These are phyloP conservation scores for Heliothis peltigera DNA, from an alignment of 2,888 invertebrate genomes.

Conservation along the genomic window DNA sequence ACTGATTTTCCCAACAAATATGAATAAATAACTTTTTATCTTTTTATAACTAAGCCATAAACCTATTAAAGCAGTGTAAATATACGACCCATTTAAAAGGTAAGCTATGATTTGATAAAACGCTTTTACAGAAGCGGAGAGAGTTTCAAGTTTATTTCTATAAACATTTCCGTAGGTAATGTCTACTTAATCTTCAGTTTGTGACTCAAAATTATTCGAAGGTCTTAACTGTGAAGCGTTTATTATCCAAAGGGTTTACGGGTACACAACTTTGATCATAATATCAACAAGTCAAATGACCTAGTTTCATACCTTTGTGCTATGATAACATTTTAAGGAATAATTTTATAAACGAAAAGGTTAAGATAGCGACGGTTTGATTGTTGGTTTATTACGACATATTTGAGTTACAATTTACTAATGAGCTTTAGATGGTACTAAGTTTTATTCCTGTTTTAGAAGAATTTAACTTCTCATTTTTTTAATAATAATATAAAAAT, in stretches of 20 bases:
- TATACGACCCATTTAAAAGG: not conserved
- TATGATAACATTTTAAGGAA: slow-evolving; percentile 24
- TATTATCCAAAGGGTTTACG: slow-evolving; percentile 54
- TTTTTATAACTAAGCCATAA: too few relatives aligned
- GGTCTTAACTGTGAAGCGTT: slow-evolving; percentile 51
- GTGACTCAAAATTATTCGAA: slow-evolving; percentile 58
- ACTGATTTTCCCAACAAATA: too few relatives aligned
- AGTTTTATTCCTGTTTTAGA: too few relatives aligned
- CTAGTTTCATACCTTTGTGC: slow-evolving; percentile 44
- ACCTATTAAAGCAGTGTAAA: not conserved
- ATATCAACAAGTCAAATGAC: slow-evolving; percentile 59
- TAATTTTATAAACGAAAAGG: slow-evolving; percentile 3
- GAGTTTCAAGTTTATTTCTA: slow-evolving; percentile 30
- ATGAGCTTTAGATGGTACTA: too few relatives aligned
- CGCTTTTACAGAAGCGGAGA: not conserved
- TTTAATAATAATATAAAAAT: too few relatives aligned
- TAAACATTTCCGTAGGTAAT: slow-evolving; percentile 53
- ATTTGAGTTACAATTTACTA: too few relatives aligned
- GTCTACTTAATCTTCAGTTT: slow-evolving; percentile 56
- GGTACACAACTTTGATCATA: slow-evolving; percentile 55
- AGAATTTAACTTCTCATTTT: too few relatives aligned
- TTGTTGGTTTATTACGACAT: too few relatives aligned
- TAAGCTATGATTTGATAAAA: not conserved
- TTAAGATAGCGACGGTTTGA: not conserved
- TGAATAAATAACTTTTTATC: too few relatives aligned